A percentile compares a stretch with the other conserved stretches of the same genome.
phyloP scores from a whole-genome alignment of 92 coral and sea anemone genomes.

The Ricordea florida region DNA sequence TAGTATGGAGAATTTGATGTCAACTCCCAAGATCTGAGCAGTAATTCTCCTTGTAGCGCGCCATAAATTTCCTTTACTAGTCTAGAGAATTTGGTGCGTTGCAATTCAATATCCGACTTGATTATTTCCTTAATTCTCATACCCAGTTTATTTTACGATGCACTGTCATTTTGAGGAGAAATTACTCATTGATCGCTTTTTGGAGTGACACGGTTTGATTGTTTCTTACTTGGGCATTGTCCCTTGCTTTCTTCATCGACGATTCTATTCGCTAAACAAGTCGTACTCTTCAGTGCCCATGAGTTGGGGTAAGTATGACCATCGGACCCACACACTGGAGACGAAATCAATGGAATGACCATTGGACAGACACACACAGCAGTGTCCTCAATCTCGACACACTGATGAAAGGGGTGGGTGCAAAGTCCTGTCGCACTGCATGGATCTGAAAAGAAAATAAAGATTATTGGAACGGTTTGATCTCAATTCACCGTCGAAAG shows the following conservation, averaged over 20 bases:
- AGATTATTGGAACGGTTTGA: too few species aligned
- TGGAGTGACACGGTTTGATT: background rate
- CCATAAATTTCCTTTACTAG: too few species aligned
- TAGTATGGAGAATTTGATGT: too few species aligned
- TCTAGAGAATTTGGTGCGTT: too few species aligned
- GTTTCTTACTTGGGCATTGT: slow-evolving; percentile 1
- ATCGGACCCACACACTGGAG: slow-evolving; percentile 88
- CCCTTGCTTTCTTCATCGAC: slow-evolving; percentile 39
- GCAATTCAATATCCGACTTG: too few species aligned
- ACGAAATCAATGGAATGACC: slow-evolving; percentile 26
- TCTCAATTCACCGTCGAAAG: too few species aligned
- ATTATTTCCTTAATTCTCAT: too few species aligned
- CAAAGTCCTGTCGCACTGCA: slow-evolving; percentile 36
- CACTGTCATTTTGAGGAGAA: background rate
- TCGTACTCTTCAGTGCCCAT: slow-evolving; percentile 68
- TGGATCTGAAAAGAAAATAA: slow-evolving; percentile 11
- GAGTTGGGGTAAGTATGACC: slow-evolving; percentile 77
- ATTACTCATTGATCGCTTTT: background rate
- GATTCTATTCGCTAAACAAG: slow-evolving; percentile 56
- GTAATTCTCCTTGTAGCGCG: too few species aligned
- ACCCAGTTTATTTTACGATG: too few species aligned
- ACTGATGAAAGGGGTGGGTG: slow-evolving; percentile 54
- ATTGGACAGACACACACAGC: slow-evolving; percentile 74
- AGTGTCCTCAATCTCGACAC: slow-evolving; percentile 2
- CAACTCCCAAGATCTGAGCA: too few species aligned